These are phyloP conservation scores for Rhyacichthys aspro DNA, from an alignment of 2,797 vertebrate species.

Conservation along the genomic window DNA sequence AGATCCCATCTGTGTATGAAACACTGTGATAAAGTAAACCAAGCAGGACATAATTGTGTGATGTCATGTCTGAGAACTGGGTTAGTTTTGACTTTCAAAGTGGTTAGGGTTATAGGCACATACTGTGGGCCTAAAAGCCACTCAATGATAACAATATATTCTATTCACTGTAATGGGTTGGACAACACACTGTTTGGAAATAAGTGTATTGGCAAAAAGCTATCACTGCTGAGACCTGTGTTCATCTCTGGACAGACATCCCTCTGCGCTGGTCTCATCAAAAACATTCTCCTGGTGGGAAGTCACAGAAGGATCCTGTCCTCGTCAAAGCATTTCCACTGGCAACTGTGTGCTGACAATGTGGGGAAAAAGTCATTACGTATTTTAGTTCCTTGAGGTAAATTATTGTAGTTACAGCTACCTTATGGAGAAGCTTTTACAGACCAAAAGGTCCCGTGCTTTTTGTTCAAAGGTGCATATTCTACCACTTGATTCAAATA, in stretches of 20 bases:
- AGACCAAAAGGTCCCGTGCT: slow-evolving; percentile 2
- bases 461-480: slow-evolving; percentile 24
- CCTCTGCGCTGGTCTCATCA: slow-evolving; percentile 12
- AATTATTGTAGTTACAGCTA: slow-evolving; percentile 6
- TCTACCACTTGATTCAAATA: slow-evolving; percentile 46
- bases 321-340: not conserved
- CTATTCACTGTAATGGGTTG: slow-evolving; percentile 4
- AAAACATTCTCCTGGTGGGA: slow-evolving; percentile 5
- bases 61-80: no score
- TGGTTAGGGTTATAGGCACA: no score
- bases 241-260: not conserved
- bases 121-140: no score
- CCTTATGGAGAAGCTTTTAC: slow-evolving; percentile 7
- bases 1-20: no score
- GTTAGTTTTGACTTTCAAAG: no score
- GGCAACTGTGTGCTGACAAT: not conserved
- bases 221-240: slow-evolving; percentile 13
- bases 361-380: not conserved
- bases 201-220: slow-evolving; percentile 8
- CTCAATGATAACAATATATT: no score
- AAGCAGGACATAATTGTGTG: no score
- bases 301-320: not conserved
- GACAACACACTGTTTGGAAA: not conserved
- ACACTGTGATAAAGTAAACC: no score
- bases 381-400: not conserved